These are phyloP conservation scores for Triplophysa siluroides DNA, from an alignment of 2,113 vertebrate species.

Conservation along the genomic window DNA sequence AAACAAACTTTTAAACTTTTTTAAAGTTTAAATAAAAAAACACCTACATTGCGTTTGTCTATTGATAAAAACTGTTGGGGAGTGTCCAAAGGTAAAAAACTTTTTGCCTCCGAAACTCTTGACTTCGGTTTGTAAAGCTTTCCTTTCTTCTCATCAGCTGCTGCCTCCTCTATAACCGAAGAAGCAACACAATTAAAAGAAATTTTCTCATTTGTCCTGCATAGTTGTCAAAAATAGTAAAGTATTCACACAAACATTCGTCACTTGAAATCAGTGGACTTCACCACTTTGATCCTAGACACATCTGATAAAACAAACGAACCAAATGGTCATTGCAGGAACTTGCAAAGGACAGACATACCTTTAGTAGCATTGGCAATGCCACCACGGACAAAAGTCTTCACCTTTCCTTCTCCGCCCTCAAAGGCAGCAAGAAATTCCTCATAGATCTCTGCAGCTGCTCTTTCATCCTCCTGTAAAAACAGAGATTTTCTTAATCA, in stretches of 20 bases:
- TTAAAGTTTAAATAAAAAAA: not conserved
- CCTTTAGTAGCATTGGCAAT: slow-evolving; percentile 96
- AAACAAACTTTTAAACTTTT: not conserved
- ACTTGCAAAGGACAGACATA: slow-evolving; percentile 56
- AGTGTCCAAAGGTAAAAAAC: slow-evolving; percentile 85
- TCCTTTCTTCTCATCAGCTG: slow-evolving; percentile 91
- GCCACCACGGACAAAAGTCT: slow-evolving; percentile 96
- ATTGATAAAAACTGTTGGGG: slow-evolving; percentile 87
- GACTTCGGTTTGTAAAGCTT: slow-evolving; percentile 97
- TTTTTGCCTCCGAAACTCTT: slow-evolving; percentile 86
- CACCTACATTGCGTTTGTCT: slow-evolving; percentile 93
- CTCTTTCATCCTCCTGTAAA: slow-evolving; percentile 93
- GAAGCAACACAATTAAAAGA: not conserved
- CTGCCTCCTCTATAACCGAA: slow-evolving; percentile 83
- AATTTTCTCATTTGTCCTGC: not conserved
- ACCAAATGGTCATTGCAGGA: not conserved
- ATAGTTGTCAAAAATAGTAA: too few species aligned
- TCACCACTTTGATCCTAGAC: too few species aligned
- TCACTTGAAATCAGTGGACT: too few species aligned
- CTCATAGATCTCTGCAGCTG: slow-evolving; percentile 98
- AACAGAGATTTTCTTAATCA: not conserved
- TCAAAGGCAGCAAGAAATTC: slow-evolving; percentile 99
- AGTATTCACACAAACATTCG: too few species aligned
- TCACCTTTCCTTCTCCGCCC: slow-evolving; percentile 94
- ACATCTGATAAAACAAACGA: not conserved